These are phyloP conservation scores for Chaunax sp. DNA, from an alignment of 2,797 vertebrate genomes.

Conservation along the genomic window DNA sequence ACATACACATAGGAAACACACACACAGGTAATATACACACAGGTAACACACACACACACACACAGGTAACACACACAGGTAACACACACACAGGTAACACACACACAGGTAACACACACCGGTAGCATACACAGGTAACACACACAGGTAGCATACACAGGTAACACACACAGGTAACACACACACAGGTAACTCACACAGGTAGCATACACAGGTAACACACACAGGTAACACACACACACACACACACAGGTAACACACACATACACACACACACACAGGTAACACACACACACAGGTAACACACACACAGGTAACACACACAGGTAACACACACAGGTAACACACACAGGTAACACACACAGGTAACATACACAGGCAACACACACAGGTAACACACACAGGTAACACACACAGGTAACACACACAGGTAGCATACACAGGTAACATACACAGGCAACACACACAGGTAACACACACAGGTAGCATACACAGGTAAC, in stretches of 20 bases:
- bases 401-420: neutral
- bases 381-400: neutral
- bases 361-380: too few relatives aligned
- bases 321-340: neutral
- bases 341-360: neutral
- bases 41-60: too few relatives aligned
- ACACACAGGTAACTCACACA: too few relatives aligned
- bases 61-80: neutral
- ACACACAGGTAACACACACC: neutral
- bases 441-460: neutral
- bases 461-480: too few relatives aligned
- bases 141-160: too few relatives aligned
- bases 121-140: neutral
- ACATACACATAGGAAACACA: too few relatives aligned
- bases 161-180: too few relatives aligned
- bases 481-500: neutral
- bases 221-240: neutral
- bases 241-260: too few relatives aligned
- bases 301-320: neutral
- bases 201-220: neutral
- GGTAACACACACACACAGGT: constrained; percentile 5
- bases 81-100: too few relatives aligned
- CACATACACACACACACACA: too few relatives aligned
- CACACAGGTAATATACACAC: too few relatives aligned
- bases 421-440: too few relatives aligned